A percentile compares a stretch with the other conserved stretches of the same genome.
These are phyloP conservation scores for Galeopterus variegatus DNA, from an alignment of 2,113 vertebrate species.

Conservation along the genomic window DNA sequence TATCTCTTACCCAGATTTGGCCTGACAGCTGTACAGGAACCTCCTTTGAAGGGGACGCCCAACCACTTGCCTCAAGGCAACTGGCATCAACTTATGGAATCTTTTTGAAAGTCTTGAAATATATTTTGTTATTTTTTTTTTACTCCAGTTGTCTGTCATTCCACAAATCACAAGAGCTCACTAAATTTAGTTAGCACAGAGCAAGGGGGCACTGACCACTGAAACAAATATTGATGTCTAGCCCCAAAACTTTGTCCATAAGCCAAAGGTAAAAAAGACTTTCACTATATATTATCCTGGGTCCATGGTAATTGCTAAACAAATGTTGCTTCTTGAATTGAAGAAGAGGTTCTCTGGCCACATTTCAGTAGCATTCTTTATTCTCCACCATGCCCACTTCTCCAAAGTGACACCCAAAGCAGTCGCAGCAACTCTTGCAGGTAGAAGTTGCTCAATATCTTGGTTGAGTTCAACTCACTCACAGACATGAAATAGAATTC, in stretches of 20 bases:
- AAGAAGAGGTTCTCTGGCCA: background rate
- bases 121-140: background rate
- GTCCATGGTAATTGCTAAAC: background rate
- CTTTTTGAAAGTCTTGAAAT: constrained; percentile 31
- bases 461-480: background rate
- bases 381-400: background rate
- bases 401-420: background rate
- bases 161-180: background rate
- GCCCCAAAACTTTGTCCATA: background rate
- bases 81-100: background rate
- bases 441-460: background rate
- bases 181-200: background rate
- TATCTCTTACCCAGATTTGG: constrained; percentile 76
- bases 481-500: background rate
- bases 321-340: background rate
- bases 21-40: constrained; percentile 66
- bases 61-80: constrained; percentile 36
- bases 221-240: background rate
- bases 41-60: background rate
- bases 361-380: background rate
- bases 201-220: background rate
- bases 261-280: background rate
- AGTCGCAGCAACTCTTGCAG: rapidly evolving
- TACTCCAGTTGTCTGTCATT: background rate
- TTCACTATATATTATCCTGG: background rate